phyloP scores from a whole-genome alignment of 2,113 vertebrate genomes.

The Galemys pyrenaicus region DNA sequence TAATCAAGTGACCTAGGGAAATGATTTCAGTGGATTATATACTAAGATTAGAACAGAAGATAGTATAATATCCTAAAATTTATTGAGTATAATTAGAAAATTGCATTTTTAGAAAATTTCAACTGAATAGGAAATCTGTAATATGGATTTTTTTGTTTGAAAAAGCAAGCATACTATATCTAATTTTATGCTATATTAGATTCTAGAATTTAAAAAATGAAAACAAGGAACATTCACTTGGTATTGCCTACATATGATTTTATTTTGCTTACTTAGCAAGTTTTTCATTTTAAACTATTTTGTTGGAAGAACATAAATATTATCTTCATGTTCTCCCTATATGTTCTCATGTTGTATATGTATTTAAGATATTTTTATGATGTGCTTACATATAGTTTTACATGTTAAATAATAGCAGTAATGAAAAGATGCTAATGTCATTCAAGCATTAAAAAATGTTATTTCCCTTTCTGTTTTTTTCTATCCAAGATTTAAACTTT shows the following conservation, averaged over 20 bases:
- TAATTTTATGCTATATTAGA: slow-evolving; percentile 19
- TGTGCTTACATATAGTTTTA: background rate
- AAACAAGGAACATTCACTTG: background rate
- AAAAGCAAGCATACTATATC: background rate
- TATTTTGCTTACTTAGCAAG: slow-evolving; percentile 47
- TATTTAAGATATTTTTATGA: background rate
- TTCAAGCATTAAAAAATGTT: background rate
- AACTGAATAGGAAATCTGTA: background rate
- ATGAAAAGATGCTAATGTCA: background rate
- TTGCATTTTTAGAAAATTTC: background rate
- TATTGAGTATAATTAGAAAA: background rate
- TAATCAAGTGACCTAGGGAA: slow-evolving; percentile 34
- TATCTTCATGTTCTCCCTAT: background rate
- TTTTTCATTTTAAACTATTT: background rate
- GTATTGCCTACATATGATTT: background rate
- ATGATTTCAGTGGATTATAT: background rate
- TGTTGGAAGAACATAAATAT: background rate
- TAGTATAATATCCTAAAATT: background rate
- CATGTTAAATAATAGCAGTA: background rate
- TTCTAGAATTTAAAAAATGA: slow-evolving; percentile 42
- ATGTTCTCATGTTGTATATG: background rate
- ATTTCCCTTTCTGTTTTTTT: background rate
- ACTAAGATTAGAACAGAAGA: slow-evolving; percentile 8
- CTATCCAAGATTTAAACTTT: background rate
- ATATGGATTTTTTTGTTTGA: background rate